Conservation (phyloP, 2,797 vertebrate genomes). For the Bovichtus diacanthus region DNA sequence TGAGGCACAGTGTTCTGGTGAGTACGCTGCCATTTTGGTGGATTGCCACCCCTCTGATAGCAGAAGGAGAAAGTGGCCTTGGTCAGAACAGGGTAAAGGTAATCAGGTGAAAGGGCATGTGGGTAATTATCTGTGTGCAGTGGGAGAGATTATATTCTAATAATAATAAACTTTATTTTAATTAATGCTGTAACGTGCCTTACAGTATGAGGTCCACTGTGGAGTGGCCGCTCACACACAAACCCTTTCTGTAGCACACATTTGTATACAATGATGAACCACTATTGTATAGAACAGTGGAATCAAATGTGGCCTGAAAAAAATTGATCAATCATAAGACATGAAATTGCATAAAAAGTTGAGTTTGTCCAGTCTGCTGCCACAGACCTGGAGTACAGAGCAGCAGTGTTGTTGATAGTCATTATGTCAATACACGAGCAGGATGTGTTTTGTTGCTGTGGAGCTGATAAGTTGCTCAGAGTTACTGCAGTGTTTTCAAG, state of each 20-base stretch:
- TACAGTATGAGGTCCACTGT: not conserved
- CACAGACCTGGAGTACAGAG: not conserved
- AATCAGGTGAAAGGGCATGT: constrained; percentile 62
- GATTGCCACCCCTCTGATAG: constrained; percentile 56
- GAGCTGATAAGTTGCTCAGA: constrained; percentile 25
- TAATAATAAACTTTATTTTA: not conserved
- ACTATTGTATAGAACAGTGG: not conserved
- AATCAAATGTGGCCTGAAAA: not conserved
- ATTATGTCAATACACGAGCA: constrained; percentile 7
- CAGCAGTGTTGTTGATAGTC: constrained; percentile 6
- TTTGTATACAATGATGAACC: not conserved
- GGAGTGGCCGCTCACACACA: no score
- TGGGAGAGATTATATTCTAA: not conserved
- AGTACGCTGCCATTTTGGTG: constrained; percentile 37
- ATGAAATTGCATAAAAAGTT: not conserved
- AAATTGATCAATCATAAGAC: not conserved
- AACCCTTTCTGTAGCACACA: no score
- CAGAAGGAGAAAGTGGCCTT: constrained; percentile 62
- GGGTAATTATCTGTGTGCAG: not conserved
- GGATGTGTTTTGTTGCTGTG: constrained; percentile 8
- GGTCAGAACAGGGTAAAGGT: constrained; percentile 55
- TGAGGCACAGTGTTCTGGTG: constrained; percentile 57
- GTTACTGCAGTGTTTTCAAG: constrained; percentile 14
- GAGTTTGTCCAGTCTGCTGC: not conserved
- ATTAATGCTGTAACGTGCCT: not conserved